phyloP scores from a whole-genome alignment of 92 coral and sea anemone genomes.

The Epizoanthus rinbou region DNA sequence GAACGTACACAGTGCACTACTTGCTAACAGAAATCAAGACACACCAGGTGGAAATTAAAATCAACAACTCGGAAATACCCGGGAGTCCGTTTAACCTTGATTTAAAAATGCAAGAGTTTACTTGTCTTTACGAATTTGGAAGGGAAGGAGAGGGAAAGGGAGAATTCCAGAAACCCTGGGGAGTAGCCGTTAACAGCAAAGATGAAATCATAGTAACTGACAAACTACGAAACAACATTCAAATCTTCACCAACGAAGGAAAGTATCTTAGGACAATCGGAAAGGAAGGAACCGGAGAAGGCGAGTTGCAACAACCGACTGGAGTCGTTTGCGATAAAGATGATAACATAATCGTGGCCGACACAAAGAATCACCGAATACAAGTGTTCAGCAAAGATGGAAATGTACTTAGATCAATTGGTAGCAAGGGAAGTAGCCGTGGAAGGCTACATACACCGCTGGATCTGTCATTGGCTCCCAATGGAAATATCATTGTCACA shows the following conservation, averaged over 20 bases:
- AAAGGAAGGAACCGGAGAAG: constrained; percentile 32
- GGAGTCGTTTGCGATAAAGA: constrained; percentile 36
- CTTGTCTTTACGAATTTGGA: constrained; percentile 26
- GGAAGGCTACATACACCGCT: constrained; percentile 41
- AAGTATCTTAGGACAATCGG: constrained; percentile 38
- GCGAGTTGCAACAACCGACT: constrained; percentile 32
- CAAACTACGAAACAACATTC: constrained; percentile 41
- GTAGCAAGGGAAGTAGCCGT: constrained; percentile 23
- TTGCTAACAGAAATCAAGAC: background rate
- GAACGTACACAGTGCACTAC: constrained; percentile 12
- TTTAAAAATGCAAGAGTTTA: constrained; percentile 25
- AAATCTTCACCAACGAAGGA: constrained; percentile 22
- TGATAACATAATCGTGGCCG: constrained; percentile 34
- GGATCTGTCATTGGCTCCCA: constrained; percentile 20
- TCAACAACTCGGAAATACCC: constrained; percentile 20
- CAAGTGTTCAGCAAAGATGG: constrained; percentile 35
- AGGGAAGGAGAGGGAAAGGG: constrained; percentile 29
- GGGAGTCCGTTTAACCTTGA: constrained; percentile 32
- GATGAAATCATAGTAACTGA: constrained; percentile 34
- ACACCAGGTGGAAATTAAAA: constrained; percentile 23
- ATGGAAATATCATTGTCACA: constrained; percentile 35
- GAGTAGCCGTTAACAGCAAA: constrained; percentile 30
- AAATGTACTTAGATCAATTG: background rate
- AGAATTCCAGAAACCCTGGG: constrained; percentile 44
- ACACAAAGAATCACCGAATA: constrained; percentile 34